Conservation (phyloP, 2,888 invertebrate genomes). For the Nomada ferruginata region DNA sequence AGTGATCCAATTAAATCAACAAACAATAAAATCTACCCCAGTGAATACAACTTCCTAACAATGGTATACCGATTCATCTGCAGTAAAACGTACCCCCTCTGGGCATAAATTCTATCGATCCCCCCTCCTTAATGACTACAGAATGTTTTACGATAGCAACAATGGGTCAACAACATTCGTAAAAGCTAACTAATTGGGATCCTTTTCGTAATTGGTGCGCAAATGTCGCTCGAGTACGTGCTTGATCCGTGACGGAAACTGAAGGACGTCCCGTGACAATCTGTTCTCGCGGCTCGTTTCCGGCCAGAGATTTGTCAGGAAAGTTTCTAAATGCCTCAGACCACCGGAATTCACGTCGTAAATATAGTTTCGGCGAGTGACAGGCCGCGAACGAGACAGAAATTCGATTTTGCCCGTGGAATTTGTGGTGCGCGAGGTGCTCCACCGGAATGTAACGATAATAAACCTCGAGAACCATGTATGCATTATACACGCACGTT, state of each 20-base stretch:
- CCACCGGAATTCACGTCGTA: conserved; percentile 36
- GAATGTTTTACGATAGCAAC: not conserved
- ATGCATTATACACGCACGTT: too few relatives aligned
- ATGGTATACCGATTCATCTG: too few relatives aligned
- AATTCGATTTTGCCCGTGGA: conserved; percentile 39
- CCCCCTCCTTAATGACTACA: too few relatives aligned
- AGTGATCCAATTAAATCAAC: too few relatives aligned
- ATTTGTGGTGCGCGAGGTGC: conserved; percentile 23
- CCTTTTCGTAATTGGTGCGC: conserved; percentile 20
- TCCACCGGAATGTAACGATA: conserved; percentile 37
- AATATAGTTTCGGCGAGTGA: conserved; percentile 37
- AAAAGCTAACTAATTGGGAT: conserved; percentile 11
- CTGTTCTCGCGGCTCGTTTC: conserved; percentile 34
- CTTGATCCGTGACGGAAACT: conserved; percentile 19
- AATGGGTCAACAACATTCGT: not conserved
- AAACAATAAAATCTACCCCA: too few relatives aligned
- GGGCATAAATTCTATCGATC: too few relatives aligned
- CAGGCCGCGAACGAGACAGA: conserved; percentile 40
- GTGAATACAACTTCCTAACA: too few relatives aligned
- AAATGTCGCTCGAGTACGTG: not conserved
- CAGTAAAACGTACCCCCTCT: too few relatives aligned
- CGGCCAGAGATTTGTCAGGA: conserved; percentile 49
- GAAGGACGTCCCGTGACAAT: conserved; percentile 42
- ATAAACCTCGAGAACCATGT: conserved; percentile 27
- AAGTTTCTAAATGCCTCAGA: conserved; percentile 52